phyloP scores from a whole-genome alignment of 2,113 vertebrate genomes.

The Paedocypris sp. region DNA sequence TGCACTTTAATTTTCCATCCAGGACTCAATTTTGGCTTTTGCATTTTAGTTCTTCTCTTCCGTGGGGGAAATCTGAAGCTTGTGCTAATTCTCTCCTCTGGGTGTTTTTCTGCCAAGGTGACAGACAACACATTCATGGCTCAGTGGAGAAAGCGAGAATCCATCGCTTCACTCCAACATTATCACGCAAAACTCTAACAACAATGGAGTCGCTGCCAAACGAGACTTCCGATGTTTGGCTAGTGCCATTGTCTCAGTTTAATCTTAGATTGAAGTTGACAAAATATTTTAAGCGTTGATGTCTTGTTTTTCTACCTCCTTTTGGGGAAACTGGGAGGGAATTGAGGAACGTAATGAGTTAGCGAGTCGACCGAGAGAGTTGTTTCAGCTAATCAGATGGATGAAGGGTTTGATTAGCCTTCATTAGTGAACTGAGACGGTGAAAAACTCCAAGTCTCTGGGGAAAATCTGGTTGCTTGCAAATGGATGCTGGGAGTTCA shows the following conservation, averaged over 20 bases:
- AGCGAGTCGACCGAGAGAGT: slow-evolving; percentile 15
- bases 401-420: slow-evolving; percentile 39
- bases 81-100: slow-evolving; percentile 32
- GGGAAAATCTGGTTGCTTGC: neutral
- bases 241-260: neutral
- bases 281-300: neutral
- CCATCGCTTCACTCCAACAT: slow-evolving; percentile 23
- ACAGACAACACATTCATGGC: slow-evolving; percentile 34
- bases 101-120: slow-evolving; percentile 22
- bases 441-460: slow-evolving; percentile 27
- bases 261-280: neutral
- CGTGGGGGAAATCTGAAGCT: slow-evolving; percentile 17
- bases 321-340: neutral
- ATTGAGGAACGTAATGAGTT: slow-evolving; percentile 34
- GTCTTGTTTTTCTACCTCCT: neutral
- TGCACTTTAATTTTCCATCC: no score
- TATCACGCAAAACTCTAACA: slow-evolving; percentile 4
- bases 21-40: no score
- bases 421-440: slow-evolving; percentile 29
- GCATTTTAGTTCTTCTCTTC: slow-evolving; percentile 26
- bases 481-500: neutral
- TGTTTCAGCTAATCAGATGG: slow-evolving; percentile 39
- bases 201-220: slow-evolving; percentile 4
- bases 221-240: no score
- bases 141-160: slow-evolving; percentile 32